phyloP scores from a whole-genome alignment of 2,888 invertebrate species.

The Catonia carolina region DNA sequence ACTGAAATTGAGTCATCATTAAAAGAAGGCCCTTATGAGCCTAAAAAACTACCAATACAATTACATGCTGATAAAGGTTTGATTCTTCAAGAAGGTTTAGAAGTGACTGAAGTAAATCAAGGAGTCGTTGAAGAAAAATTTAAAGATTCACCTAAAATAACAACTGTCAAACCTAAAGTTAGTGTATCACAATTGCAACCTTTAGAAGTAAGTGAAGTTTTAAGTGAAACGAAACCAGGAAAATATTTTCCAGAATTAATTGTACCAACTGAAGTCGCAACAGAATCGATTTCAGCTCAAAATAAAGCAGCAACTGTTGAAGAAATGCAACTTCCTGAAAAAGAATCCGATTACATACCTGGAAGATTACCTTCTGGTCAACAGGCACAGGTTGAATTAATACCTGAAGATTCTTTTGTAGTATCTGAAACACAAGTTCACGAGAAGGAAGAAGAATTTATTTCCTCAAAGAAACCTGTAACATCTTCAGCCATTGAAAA shows the following conservation, averaged over 20 bases:
- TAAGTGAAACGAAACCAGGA: slow-evolving; percentile 62
- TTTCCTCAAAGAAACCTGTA: slow-evolving; percentile 43
- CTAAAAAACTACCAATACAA: slow-evolving; percentile 44
- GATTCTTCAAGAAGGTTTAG: slow-evolving; percentile 55
- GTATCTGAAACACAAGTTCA: slow-evolving; percentile 51
- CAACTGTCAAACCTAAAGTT: slow-evolving; percentile 51
- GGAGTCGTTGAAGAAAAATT: slow-evolving; percentile 55
- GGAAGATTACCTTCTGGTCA: slow-evolving; percentile 55
- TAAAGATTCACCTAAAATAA: slow-evolving; percentile 44
- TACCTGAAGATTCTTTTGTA: slow-evolving; percentile 54
- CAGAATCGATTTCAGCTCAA: slow-evolving; percentile 56
- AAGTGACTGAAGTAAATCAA: slow-evolving; percentile 58
- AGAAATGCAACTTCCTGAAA: slow-evolving; percentile 60
- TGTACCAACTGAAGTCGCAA: slow-evolving; percentile 70
- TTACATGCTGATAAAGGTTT: slow-evolving; percentile 52
- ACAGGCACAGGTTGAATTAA: slow-evolving; percentile 53
- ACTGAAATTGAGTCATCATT: slow-evolving; percentile 54
- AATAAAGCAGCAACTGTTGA: slow-evolving; percentile 56
- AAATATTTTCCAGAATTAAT: slow-evolving; percentile 73
- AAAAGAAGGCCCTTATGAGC: slow-evolving; percentile 53
- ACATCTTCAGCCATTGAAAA: slow-evolving; percentile 48
- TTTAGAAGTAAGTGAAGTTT: slow-evolving; percentile 58
- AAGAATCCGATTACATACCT: slow-evolving; percentile 55
- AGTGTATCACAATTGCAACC: slow-evolving; percentile 58
- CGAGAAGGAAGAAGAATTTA: slow-evolving; percentile 59